Evolutionary conservation across 2,797 vertebrate species (phyloP).

Genomic region (Peromyscus nudipes): DNA sequence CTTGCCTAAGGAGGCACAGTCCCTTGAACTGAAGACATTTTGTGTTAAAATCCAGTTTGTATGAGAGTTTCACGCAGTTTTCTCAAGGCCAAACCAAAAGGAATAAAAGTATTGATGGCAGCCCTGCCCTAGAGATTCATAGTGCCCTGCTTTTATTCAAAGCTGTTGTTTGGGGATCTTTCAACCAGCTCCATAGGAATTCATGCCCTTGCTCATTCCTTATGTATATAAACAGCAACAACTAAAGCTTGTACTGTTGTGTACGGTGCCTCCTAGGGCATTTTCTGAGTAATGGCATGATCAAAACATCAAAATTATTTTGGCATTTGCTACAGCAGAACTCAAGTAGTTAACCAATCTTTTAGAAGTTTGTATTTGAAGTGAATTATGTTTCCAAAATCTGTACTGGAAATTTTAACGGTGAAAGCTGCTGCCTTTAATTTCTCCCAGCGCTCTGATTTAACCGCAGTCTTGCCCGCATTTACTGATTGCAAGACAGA

Average conservation of each 20-base stretch:
- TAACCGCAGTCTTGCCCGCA: not conserved
- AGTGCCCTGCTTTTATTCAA: slow-evolving; percentile 26
- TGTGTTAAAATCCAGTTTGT: slow-evolving; percentile 18
- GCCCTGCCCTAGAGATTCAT: slow-evolving; percentile 83
- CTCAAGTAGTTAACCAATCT: slow-evolving; percentile 34
- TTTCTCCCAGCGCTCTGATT: not conserved
- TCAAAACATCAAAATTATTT: slow-evolving; percentile 23
- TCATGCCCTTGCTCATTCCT: not conserved
- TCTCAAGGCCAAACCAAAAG: slow-evolving; percentile 55
- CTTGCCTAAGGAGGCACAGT: not conserved
- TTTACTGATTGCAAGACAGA: slow-evolving; percentile 16
- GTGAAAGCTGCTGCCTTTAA: not conserved
- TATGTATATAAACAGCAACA: not conserved
- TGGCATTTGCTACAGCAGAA: slow-evolving; percentile 56
- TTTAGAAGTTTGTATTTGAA: slow-evolving; percentile 16
- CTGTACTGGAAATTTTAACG: not conserved
- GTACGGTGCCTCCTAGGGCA: not conserved
- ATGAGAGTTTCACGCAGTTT: slow-evolving; percentile 15
- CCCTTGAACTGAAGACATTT: not conserved
- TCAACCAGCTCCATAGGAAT: not conserved
- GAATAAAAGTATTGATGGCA: slow-evolving; percentile 70
- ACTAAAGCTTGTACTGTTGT: slow-evolving; percentile 17
- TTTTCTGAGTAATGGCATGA: not conserved
- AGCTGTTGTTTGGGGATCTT: slow-evolving; percentile 5
- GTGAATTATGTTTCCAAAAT: slow-evolving; percentile 3